Evolutionary conservation across 2,113 vertebrate species (phyloP).

Genomic region (Chiloscyllium plagiosum): DNA sequence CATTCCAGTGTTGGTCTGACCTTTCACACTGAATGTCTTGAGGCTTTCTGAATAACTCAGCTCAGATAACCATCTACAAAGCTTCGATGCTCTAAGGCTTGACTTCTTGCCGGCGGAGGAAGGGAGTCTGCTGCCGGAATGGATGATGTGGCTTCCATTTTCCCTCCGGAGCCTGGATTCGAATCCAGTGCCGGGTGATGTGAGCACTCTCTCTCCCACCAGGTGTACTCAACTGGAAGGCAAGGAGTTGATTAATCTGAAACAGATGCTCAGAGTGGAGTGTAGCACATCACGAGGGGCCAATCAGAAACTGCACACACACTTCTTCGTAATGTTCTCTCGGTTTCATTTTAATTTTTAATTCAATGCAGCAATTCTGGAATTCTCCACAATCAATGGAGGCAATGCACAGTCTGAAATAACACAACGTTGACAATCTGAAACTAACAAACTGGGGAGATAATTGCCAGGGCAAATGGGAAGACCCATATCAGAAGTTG

Average conservation of each 20-base stretch:
- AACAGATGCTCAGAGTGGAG: neutral
- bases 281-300: neutral
- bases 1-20: neutral
- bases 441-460: neutral
- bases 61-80: neutral
- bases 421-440: neutral
- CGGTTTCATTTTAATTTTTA: neutral
- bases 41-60: neutral
- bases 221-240: neutral
- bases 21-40: neutral
- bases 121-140: neutral
- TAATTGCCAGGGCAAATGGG: neutral
- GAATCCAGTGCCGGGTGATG: neutral
- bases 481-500: neutral
- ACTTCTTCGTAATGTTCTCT: neutral
- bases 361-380: neutral
- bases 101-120: neutral
- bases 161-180: neutral
- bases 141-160: neutral
- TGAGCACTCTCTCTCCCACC: neutral
- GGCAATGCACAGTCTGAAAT: neutral
- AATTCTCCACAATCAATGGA: neutral
- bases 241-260: neutral
- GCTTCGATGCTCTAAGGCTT: neutral
- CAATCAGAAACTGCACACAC: neutral